These are phyloP conservation scores for Micromesistius poutassou DNA, from an alignment of 2,797 vertebrate genomes.

Conservation along the genomic window DNA sequence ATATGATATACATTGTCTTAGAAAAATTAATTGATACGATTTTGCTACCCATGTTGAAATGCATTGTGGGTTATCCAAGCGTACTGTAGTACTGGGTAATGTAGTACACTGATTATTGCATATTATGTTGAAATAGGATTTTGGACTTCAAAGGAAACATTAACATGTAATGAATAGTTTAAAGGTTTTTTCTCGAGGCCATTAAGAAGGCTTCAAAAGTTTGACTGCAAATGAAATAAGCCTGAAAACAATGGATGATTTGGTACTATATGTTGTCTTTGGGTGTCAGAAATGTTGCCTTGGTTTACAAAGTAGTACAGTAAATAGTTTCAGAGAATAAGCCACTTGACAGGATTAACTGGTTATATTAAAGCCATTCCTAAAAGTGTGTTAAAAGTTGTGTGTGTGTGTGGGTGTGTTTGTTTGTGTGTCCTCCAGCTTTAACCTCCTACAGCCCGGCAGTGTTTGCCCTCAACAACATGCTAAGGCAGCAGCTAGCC, in stretches of 20 bases:
- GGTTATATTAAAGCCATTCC: not conserved
- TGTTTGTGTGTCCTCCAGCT: constrained; percentile 59
- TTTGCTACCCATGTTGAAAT: not conserved
- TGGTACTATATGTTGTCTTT: not conserved
- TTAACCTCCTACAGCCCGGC: constrained; percentile 74
- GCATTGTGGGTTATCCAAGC: not conserved
- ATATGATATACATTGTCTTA: too few species aligned
- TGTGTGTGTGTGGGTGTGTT: constrained; percentile 2
- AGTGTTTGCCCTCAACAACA: constrained; percentile 65
- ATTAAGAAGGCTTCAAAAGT: not conserved
- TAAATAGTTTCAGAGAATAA: not conserved
- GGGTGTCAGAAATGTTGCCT: not conserved
- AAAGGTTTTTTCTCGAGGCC: not conserved
- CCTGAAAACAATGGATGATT: not conserved
- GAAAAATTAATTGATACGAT: too few species aligned
- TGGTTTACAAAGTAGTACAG: not conserved
- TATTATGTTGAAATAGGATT: too few species aligned
- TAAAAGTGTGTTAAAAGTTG: not conserved
- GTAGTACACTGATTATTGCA: too few species aligned
- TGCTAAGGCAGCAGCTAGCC: constrained; percentile 83
- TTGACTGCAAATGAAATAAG: not conserved
- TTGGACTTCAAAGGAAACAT: not conserved
- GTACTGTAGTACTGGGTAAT: too few species aligned
- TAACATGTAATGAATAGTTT: not conserved
- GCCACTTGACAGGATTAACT: not conserved